Evolutionary conservation across 2,113 vertebrate species (phyloP).

Genomic region (Lophochroa leadbeateri): DNA sequence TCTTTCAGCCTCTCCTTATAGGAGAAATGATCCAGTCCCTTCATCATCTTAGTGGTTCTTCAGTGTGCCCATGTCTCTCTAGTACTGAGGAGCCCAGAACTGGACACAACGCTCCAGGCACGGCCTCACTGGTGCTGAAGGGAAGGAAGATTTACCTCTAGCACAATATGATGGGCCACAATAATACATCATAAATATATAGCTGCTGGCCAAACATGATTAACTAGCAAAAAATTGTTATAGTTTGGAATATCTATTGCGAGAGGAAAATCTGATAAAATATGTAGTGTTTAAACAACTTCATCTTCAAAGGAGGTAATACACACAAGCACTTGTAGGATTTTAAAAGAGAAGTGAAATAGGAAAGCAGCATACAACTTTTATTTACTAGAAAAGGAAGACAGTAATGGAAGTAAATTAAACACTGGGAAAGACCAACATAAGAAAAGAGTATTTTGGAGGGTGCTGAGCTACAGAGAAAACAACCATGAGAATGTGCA

Average conservation of each 20-base stretch:
- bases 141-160: neutral
- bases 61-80: neutral
- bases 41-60: neutral
- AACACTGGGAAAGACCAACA: neutral
- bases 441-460: neutral
- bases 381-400: neutral
- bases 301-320: neutral
- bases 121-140: neutral
- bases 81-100: neutral
- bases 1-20: neutral
- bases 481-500: neutral
- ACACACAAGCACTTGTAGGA: fast-evolving
- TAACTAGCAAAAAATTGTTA: neutral
- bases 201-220: neutral
- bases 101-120: fast-evolving
- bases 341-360: neutral
- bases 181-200: neutral
- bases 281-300: neutral
- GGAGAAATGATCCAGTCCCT: neutral
- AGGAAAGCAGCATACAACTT: neutral
- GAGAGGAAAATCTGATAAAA: neutral
- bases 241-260: neutral
- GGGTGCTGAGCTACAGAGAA: neutral
- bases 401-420: neutral
- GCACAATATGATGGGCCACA: neutral